These are phyloP conservation scores for Crocodylus rhombifer DNA, from an alignment of 2,797 vertebrate species.

Conservation along the genomic window DNA sequence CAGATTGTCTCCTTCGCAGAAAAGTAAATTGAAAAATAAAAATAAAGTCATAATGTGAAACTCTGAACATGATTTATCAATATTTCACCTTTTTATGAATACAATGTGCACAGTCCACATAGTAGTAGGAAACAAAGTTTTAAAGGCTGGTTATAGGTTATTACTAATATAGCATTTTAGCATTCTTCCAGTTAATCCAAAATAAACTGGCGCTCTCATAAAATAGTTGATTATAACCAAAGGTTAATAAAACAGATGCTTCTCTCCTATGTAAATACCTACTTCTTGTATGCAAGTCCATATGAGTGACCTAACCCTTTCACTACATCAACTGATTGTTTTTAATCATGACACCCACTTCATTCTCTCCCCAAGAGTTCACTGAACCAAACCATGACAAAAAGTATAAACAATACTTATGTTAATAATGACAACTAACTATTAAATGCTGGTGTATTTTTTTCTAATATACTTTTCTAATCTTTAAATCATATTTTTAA, in stretches of 20 bases:
- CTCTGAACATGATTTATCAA: background rate
- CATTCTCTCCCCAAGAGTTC: conserved; percentile 2
- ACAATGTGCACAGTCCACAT: background rate
- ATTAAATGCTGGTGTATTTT: background rate
- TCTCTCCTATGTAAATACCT: conserved; percentile 35
- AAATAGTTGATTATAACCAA: conserved; percentile 31
- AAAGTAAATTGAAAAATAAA: background rate
- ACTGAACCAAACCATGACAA: background rate
- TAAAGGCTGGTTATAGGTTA: conserved; percentile 24
- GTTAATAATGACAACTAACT: conserved; percentile 1
- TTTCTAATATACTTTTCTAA: background rate
- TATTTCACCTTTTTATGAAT: background rate
- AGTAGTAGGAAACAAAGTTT: background rate
- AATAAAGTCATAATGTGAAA: background rate
- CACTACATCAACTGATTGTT: conserved; percentile 14
- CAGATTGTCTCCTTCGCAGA: background rate
- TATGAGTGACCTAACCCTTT: conserved; percentile 18
- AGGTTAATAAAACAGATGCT: conserved; percentile 35
- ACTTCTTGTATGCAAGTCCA: background rate
- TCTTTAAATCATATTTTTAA: background rate
- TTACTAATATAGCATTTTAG: conserved; percentile 21
- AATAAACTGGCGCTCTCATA: conserved; percentile 5
- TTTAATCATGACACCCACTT: conserved; percentile 31
- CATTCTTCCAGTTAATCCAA: conserved; percentile 36
- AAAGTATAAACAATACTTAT: conserved; percentile 7